phyloP scores from a whole-genome alignment of 2,113 vertebrate genomes.

The Vombatus ursinus region DNA sequence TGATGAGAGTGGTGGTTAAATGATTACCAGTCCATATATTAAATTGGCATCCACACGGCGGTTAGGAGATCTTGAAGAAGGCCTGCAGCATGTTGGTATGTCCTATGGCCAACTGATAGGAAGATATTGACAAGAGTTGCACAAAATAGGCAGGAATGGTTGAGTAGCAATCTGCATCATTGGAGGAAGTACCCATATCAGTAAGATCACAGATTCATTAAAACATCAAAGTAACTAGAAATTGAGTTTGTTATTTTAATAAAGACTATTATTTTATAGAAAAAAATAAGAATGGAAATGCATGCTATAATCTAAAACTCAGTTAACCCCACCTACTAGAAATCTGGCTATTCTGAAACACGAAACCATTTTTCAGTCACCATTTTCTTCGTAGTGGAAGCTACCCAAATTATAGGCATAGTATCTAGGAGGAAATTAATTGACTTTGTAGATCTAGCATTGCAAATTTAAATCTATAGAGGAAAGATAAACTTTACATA shows the following conservation, averaged over 20 bases:
- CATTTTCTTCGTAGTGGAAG: background rate
- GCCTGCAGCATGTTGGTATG: background rate
- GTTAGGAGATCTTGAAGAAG: background rate
- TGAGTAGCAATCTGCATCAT: no score
- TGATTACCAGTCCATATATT: background rate
- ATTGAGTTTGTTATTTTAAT: background rate
- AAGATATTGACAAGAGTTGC: background rate
- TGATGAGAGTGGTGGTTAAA: background rate
- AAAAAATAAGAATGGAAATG: background rate
- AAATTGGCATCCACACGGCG: background rate
- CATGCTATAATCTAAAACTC: background rate
- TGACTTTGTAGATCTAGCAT: background rate
- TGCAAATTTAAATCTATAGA: background rate
- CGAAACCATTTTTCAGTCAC: background rate
- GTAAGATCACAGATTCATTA: background rate
- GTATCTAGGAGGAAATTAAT: background rate
- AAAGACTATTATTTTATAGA: background rate
- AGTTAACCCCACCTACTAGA: background rate
- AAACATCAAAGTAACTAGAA: background rate
- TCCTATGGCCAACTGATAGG: background rate
- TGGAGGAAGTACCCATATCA: no score
- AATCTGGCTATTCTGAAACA: background rate
- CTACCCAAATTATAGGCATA: background rate
- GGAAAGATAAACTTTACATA: background rate
- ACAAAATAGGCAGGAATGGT: background rate